Conservation (phyloP, 2,888 invertebrate species). For the Leucophora obtusa region DNA sequence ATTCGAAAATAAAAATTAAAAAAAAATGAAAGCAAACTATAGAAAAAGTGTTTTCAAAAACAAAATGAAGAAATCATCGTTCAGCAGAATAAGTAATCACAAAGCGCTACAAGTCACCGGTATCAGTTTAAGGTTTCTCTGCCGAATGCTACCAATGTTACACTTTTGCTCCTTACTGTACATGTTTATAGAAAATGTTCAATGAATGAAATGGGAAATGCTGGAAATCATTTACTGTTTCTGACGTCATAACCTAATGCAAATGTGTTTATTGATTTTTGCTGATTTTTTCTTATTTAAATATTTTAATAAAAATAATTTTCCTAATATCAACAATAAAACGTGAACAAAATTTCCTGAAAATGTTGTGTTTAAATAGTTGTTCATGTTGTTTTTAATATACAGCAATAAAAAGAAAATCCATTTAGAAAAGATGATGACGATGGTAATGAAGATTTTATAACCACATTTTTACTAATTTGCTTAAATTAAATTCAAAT, state of each 20-base stretch:
- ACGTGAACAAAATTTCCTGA: not conserved
- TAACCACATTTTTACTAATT: too few species aligned
- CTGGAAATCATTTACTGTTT: not conserved
- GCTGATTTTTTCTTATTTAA: not conserved
- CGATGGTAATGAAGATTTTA: not conserved
- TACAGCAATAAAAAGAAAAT: not conserved
- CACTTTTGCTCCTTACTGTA: too few species aligned
- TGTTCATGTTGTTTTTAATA: constrained; percentile 3
- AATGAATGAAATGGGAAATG: not conserved
- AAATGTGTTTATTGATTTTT: not conserved
- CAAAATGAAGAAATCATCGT: too few species aligned
- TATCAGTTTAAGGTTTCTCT: too few species aligned
- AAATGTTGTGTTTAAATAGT: not conserved
- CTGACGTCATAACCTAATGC: constrained; percentile 4
- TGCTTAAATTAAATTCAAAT: not conserved
- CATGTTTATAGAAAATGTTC: too few species aligned
- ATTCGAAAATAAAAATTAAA: too few species aligned
- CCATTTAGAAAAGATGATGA: not conserved
- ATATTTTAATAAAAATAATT: constrained; percentile 1
- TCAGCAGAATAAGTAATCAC: too few species aligned
- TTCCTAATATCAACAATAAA: not conserved
- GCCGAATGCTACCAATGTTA: too few species aligned
- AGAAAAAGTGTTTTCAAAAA: too few species aligned
- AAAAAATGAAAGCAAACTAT: too few species aligned
- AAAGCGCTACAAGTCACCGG: too few species aligned